phyloP scores from a whole-genome alignment of 92 coral and sea anemone genomes.

The Palythoa grandiflora region DNA sequence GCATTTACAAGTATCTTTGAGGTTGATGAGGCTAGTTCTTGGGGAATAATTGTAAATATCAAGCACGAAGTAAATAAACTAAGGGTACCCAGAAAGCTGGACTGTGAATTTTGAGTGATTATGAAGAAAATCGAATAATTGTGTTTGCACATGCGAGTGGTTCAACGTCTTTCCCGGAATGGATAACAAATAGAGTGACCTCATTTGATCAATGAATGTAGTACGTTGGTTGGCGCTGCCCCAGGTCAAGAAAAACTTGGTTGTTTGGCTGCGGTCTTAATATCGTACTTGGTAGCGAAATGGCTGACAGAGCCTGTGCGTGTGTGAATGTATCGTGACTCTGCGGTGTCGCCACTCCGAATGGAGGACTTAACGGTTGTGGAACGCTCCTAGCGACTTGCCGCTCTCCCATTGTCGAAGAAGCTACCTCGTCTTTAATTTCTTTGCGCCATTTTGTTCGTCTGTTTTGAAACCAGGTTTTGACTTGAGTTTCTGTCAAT shows the following conservation, averaged over 20 bases:
- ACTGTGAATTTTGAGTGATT: background rate
- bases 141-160: background rate
- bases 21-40: background rate
- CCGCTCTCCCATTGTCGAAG: conserved; percentile 42
- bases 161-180: background rate
- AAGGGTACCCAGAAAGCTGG: background rate
- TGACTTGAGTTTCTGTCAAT: conserved; percentile 66
- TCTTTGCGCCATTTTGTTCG: conserved; percentile 71
- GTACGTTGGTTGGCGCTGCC: conserved; percentile 34
- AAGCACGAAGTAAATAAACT: background rate
- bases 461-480: conserved; percentile 73
- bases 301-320: conserved; percentile 32
- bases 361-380: background rate
- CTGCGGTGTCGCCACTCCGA: conserved; percentile 12
- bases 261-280: conserved; percentile 37
- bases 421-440: conserved; percentile 55
- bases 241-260: conserved; percentile 25
- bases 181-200: background rate
- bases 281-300: conserved; percentile 36
- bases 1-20: background rate
- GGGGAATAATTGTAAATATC: background rate
- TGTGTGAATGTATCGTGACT: conserved; percentile 20
- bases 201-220: conserved; percentile 23
- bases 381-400: conserved; percentile 20
- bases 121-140: background rate